Evolutionary conservation across 1,140 invertebrate genomes (phyloP), one percentile per base, ranked within the genome.

Genomic region (Drosophila nigrodunni): DNA sequence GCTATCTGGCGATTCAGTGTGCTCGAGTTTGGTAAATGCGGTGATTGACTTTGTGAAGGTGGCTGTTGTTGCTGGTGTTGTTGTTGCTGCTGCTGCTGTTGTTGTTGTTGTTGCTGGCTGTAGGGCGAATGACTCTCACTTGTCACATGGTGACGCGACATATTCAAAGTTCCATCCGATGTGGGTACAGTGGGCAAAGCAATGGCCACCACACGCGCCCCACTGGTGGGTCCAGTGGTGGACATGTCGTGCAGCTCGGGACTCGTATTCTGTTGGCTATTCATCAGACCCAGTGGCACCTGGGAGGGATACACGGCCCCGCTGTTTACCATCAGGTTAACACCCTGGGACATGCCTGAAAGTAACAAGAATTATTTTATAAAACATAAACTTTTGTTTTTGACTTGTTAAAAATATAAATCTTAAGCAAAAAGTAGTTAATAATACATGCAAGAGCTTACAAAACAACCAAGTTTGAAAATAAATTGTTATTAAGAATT

Each of bases 1-100:
- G 88, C 76, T 52, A 93, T 91, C 70, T 93, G 92, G n/a, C 92
- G 78, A 76, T 77, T 93, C 8, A 93, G 79, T 30, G 90, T 85
- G 39, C 75, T 78, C 11, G 92, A 78, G 59, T 85, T 86, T 13
- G 92, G 86, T 59, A 92, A 80, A 74, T 92, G 92, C n/a, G 92
- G 89, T 37, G 92, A 92, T 66, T 92, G 83, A 74, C 91, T 92
- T 64, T 92, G 91, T 9, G 77, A 65, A 2, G 91, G 88, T 21
- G 90, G 82, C n/a, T 91, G 91, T 13, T 66, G 60, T 57, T 86
- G 58, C 68, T 72, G 69, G 4, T 58, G 69, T 8, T 66, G 75
- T 6, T 70, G 68, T 5, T 72, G 82, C 18, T 91, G 91, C 8
- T 66, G 60, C 59, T 86, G 58, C 64, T 72, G 69, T 7, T 58